Evolutionary conservation across 2,888 invertebrate genomes (phyloP).

Genomic region (Eupithecia vulgata): DNA sequence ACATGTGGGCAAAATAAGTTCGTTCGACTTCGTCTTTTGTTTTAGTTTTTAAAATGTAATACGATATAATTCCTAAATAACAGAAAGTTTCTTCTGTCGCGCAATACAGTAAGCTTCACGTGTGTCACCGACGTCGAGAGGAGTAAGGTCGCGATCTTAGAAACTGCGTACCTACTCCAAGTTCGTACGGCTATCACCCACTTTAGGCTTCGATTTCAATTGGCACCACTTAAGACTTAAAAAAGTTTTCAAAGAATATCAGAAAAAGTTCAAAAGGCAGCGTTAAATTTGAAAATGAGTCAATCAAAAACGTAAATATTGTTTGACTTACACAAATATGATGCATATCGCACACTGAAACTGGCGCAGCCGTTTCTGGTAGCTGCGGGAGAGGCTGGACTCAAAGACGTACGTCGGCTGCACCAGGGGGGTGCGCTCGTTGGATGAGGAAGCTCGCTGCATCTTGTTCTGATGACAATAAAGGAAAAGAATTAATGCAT

Average conservation of each 20-base stretch:
- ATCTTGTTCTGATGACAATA: constrained; percentile 46
- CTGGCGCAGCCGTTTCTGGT: constrained; percentile 77
- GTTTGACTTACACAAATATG: constrained; percentile 86
- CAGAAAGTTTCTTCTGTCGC: no score
- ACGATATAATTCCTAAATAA: no score
- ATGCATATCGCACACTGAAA: constrained; percentile 90
- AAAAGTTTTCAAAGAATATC: background rate
- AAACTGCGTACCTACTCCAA: no score
- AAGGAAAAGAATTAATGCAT: background rate
- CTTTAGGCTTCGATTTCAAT: no score
- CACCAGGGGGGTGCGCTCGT: constrained; percentile 82
- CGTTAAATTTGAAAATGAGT: background rate
- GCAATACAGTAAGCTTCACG: no score
- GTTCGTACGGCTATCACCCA: no score
- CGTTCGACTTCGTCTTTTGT: no score
- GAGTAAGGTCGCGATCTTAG: no score
- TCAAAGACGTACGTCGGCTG: constrained; percentile 82
- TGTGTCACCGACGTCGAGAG: no score
- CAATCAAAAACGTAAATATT: background rate
- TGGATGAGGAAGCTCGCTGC: constrained; percentile 63
- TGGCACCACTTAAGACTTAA: no score
- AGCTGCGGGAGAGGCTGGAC: constrained; percentile 73
- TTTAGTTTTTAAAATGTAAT: no score
- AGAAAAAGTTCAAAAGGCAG: background rate
- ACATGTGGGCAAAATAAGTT: no score